Conservation (phyloP, 2,113 vertebrate species). For the Aphelocoma coerulescens region DNA sequence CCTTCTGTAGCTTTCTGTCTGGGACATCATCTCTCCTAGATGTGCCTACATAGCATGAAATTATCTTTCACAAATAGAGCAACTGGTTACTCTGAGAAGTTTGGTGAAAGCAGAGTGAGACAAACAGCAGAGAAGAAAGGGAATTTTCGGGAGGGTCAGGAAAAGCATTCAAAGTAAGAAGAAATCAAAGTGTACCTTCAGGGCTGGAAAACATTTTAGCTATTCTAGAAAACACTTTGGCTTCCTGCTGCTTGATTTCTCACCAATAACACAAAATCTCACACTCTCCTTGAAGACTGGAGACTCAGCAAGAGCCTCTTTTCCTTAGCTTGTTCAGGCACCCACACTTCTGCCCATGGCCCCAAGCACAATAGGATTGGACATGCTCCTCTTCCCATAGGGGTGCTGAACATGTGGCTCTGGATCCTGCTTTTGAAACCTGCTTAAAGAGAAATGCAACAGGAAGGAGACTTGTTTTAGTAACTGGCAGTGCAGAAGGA, state of each 20-base stretch:
- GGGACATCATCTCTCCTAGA: not conserved
- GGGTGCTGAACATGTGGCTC: rapidly evolving
- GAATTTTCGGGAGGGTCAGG: not conserved
- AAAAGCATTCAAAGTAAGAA: not conserved
- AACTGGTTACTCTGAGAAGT: not conserved
- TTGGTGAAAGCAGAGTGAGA: not conserved
- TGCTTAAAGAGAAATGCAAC: not conserved
- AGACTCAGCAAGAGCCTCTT: not conserved
- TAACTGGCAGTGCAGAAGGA: not conserved
- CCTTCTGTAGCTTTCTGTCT: not conserved
- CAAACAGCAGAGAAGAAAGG: not conserved
- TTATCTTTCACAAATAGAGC: not conserved
- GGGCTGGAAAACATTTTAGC: not conserved
- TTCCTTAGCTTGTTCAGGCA: not conserved
- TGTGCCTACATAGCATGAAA: not conserved
- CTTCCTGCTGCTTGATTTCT: not conserved
- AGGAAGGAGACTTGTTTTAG: not conserved
- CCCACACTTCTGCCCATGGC: rapidly evolving
- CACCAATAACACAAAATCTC: not conserved
- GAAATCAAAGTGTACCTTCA: not conserved
- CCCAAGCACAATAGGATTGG: rapidly evolving
- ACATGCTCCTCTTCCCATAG: not conserved
- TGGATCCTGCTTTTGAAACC: not conserved
- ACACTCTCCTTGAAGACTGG: not conserved
- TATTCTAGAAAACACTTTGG: not conserved